Conservation (phyloP, 2,888 invertebrate genomes). For the Eumerus sabulonum region DNA sequence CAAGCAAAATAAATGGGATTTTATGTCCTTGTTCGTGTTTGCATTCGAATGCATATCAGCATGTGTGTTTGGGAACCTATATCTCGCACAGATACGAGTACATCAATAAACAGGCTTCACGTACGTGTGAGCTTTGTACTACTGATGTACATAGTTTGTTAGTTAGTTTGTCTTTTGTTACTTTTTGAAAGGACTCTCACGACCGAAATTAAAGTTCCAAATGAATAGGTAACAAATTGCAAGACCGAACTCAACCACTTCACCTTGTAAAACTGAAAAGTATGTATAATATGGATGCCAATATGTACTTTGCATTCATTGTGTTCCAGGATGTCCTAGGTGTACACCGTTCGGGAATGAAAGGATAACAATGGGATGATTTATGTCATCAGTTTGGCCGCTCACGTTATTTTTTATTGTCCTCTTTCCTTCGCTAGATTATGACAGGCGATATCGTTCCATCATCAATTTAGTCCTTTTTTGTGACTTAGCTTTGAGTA, state of each 20-base stretch:
- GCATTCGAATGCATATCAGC: constrained; percentile 62
- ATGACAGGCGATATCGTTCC: constrained; percentile 47
- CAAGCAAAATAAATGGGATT: constrained; percentile 69
- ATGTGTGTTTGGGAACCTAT: constrained; percentile 35
- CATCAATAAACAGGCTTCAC: neutral
- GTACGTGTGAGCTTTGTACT: neutral
- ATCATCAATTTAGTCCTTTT: constrained; percentile 60
- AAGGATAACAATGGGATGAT: constrained; percentile 65
- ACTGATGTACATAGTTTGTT: constrained; percentile 52
- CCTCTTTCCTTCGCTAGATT: constrained; percentile 39
- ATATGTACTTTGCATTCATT: neutral
- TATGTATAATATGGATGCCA: constrained; percentile 1
- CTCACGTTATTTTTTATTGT: constrained; percentile 53
- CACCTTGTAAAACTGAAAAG: neutral
- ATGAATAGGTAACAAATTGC: constrained; percentile 69
- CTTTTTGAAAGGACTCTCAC: constrained; percentile 60
- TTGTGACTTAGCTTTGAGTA: constrained; percentile 13
- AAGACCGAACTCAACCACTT: constrained; percentile 26
- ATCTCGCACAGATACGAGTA: constrained; percentile 8
- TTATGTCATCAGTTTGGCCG: constrained; percentile 57
- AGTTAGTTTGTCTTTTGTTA: constrained; percentile 65
- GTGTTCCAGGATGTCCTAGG: constrained; percentile 44
- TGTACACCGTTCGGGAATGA: constrained; percentile 57
- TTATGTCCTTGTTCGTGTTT: constrained; percentile 67
- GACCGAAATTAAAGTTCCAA: constrained; percentile 67